These are phyloP conservation scores for Pipra filicauda DNA, from an alignment of 2,113 vertebrate genomes.

Conservation along the genomic window DNA sequence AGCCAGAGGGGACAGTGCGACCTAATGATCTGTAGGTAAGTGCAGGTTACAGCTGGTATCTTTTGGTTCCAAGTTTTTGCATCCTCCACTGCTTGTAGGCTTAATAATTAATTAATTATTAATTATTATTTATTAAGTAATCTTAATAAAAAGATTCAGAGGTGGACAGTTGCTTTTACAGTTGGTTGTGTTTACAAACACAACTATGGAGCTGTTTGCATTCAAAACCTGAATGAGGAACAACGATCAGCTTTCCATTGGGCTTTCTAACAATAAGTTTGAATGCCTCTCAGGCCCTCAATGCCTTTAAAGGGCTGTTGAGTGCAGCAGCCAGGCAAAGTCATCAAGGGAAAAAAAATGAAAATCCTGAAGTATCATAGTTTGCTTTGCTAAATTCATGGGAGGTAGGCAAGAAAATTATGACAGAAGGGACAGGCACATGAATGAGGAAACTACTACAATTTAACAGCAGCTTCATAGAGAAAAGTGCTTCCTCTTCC, in stretches of 20 bases:
- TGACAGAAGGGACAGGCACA: background rate
- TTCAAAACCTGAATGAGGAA: background rate
- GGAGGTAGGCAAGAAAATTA: background rate
- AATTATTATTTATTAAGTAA: too few relatives aligned
- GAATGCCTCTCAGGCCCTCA: background rate
- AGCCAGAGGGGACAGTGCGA: slow-evolving; percentile 48
- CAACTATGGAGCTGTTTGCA: background rate
- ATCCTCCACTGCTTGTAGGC: background rate
- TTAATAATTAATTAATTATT: too few relatives aligned
- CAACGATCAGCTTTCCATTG: background rate
- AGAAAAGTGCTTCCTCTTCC: background rate
- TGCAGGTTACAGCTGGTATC: background rate
- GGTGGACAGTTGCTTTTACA: background rate
- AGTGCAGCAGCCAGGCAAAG: background rate
- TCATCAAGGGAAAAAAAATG: background rate
- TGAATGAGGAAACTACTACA: background rate
- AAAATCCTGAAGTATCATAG: background rate
- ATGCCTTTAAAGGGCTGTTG: slow-evolving; percentile 6
- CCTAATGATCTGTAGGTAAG: slow-evolving; percentile 27
- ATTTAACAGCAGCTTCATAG: background rate
- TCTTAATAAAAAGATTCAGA: background rate
- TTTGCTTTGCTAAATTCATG: slow-evolving; percentile 49
- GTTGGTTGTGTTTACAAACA: background rate
- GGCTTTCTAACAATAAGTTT: background rate
- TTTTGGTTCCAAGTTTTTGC: background rate